Base-by-base conservation (phyloP, 2,113 vertebrate species). In the Apteryx mantelli region DNA sequence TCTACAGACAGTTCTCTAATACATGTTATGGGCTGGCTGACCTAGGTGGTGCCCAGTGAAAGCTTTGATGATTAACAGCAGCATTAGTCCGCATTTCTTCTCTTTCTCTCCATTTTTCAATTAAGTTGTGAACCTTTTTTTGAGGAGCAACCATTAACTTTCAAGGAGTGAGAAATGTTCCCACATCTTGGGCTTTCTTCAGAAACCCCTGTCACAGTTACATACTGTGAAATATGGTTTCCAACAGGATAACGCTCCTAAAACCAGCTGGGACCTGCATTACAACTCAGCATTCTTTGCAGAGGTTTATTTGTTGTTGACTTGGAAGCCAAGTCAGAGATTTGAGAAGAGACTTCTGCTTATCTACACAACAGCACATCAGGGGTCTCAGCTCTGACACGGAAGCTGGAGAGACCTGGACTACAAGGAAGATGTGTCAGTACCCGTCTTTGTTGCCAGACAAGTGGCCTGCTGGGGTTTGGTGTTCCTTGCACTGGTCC, bases 141-240 rank as follows among this genome's bases (percentile, higher is more conserved):
- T 55, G 63, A 93, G 66, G 55, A 97, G 53, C 53, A 84, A 9
- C 91, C 66, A 73, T 88, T 95, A 95, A 58, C 86, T 97, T 96
- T 70, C 71, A 95, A 89, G 81, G 56, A 91, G 9, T 79, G 71
- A 95, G 86, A 94, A 94, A 75, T 86, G 68, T 88, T 95, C 91
- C 94, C 83, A 87, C 52, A 61, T 46, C 55, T 61, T 78, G 85
- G 82, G 77, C 82, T 73, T 78, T 75, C 77, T 91, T 92, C 61
- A 83, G 87, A 83, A 94, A 94, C 71, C 53, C 38, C 64, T 79
- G 89, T 95, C 94, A 94, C 82, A 77, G 60, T 87, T 96, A 91
- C 56, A 69, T 48, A 83, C 81, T 28, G 5, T 95, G 90, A 96
- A 97, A 97, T 94, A 95, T 2, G 61, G 61, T 89, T 95, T 94